A percentile compares a stretch with the other conserved stretches of the same genome.
phyloP scores from a whole-genome alignment of 1,140 invertebrate genomes.

The Pogonus chalceus region DNA sequence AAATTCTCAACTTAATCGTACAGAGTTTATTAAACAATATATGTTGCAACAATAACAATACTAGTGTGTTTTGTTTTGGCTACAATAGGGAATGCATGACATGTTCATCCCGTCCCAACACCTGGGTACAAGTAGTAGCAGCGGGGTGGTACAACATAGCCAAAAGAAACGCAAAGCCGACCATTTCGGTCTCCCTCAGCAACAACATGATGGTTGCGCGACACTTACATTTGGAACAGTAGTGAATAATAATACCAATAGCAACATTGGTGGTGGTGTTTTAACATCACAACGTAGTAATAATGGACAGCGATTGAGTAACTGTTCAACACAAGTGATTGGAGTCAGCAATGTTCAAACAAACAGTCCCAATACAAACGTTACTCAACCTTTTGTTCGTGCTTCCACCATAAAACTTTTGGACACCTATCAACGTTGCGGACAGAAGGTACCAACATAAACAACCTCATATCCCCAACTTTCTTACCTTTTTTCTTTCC shows the following conservation, averaged over 20 bases:
- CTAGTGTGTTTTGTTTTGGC: constrained; percentile 24
- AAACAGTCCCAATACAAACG: constrained; percentile 43
- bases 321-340: not conserved
- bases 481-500: not conserved
- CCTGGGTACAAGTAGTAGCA: constrained; percentile 46
- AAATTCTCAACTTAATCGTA: not conserved
- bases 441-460: constrained; percentile 48
- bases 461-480: not conserved
- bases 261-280: not conserved
- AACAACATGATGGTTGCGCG: constrained; percentile 4
- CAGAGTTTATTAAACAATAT: not conserved
- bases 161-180: constrained; percentile 47
- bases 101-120: constrained; percentile 61
- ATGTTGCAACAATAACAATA: not conserved
- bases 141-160: constrained; percentile 38
- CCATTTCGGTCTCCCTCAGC: constrained; percentile 27
- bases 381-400: constrained; percentile 52
- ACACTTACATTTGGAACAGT: no score
- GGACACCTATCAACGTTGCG: constrained; percentile 59
- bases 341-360: constrained; percentile 31
- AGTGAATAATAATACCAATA: no score
- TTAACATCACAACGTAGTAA: constrained; percentile 11
- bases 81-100: constrained; percentile 59
- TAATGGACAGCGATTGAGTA: constrained; percentile 16
- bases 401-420: constrained; percentile 62